Base-by-base conservation (phyloP, 92 coral and sea anemone species). In the Muricea muricata region DNA sequence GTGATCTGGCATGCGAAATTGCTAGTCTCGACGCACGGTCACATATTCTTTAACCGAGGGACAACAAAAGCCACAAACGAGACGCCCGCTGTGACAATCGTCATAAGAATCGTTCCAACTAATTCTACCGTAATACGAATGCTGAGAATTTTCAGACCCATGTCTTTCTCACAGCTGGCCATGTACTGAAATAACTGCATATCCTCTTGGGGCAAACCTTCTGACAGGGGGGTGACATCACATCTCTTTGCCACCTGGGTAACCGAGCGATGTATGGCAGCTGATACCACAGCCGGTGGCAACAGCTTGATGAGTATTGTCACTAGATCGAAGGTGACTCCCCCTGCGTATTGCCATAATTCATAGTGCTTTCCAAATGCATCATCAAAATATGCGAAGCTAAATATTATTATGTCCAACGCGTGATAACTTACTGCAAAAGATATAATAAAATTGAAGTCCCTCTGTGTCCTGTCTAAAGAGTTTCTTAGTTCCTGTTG, bases 91-190 rank as follows among this genome's bases (percentile, higher is more conserved):
- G 93, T 91, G 8, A 57, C 69, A 61, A 91, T 88, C 15, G 93
- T 91, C 91, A 88, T 55, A 17, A 84, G 48, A 65, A 91, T 80
- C 57, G 79, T 91, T 48, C 75, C 78, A 0, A 91, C 73, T 41
- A 88, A 58, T 74, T 91, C 85, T 15, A 91, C 93, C 20, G 93
- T 91, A 77, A 91, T 91, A 21, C 89, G 81, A 78, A 91, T 89
- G 73, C 94, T 92, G 13, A 91, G 75, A 80, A 91, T 89, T 39
- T 91, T 91, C 20, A 91, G 89, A 25, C 93, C 93, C 85, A 88
- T 87, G 52, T 91, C 91, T 6, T 83, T 41, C 78, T 91, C 93
- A 31, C 91, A 79, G 60, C 60, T 83, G 9, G 81, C 79, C 60
- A 88, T 65, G 42, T 79, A 88, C 73, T 91, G 92, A 45, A 85